phyloP scores from a whole-genome alignment of 2,888 invertebrate genomes.

The Pyrocoelia pectoralis region DNA sequence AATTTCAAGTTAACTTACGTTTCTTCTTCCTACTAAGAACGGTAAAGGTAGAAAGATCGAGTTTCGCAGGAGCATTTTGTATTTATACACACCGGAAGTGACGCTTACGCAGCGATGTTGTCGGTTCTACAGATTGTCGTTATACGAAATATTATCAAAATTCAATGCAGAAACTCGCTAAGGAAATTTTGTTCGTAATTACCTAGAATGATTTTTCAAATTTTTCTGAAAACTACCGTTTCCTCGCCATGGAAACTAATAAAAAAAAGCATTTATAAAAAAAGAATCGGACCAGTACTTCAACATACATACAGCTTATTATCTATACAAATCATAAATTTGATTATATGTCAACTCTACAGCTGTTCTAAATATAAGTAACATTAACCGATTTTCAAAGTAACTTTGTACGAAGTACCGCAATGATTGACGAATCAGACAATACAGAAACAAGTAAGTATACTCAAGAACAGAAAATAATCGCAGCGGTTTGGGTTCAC shows the following conservation, averaged over 20 bases:
- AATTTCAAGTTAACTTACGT: slow-evolving; percentile 19
- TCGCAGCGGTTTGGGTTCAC: slow-evolving; percentile 63
- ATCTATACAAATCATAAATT: not conserved
- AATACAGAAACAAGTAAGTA: slow-evolving; percentile 42
- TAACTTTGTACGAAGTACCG: slow-evolving; percentile 18
- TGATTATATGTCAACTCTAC: slow-evolving; percentile 37
- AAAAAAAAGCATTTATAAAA: too few relatives aligned
- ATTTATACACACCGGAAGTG: slow-evolving; percentile 14
- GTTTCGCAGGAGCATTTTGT: not conserved
- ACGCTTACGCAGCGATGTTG: not conserved
- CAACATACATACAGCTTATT: not conserved
- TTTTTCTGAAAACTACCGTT: too few relatives aligned
- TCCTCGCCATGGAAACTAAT: too few relatives aligned
- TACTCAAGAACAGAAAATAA: slow-evolving; percentile 60
- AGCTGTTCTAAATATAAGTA: slow-evolving; percentile 45
- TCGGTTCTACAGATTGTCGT: not conserved
- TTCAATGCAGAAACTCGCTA: too few relatives aligned
- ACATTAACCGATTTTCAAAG: slow-evolving; percentile 4
- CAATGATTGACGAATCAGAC: slow-evolving; percentile 37
- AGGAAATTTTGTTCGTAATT: too few relatives aligned
- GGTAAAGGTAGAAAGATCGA: slow-evolving; percentile 22
- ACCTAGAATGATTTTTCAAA: too few relatives aligned
- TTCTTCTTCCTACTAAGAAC: slow-evolving; percentile 20
- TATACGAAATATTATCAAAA: too few relatives aligned
- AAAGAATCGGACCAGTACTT: not conserved